A percentile compares a stretch with the other conserved stretches of the same genome.
Evolutionary conservation across 2,888 invertebrate species (phyloP).

Genomic region (Pammene aurita): DNA sequence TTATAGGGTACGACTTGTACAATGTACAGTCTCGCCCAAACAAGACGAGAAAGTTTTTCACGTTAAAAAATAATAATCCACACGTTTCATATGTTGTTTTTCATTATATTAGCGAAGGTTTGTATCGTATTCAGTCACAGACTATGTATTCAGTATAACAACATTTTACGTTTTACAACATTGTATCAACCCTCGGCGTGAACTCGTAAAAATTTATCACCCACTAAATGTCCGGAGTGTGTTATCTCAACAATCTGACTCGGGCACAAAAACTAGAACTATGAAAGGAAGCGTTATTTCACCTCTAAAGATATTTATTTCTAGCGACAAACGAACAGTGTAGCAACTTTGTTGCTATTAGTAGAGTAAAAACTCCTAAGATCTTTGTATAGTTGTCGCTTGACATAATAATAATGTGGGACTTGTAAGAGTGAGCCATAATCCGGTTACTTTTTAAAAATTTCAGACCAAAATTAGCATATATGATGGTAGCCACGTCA

Average conservation of each 20-base stretch:
- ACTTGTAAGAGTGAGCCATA: too few relatives aligned
- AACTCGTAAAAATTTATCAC: slow-evolving; percentile 59
- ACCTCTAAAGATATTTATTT: slow-evolving; percentile 21
- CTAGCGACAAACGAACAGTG: neutral
- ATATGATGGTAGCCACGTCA: too few relatives aligned
- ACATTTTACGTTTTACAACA: slow-evolving; percentile 1
- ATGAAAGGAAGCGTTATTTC: slow-evolving; percentile 24
- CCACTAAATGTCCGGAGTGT: slow-evolving; percentile 60
- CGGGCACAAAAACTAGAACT: slow-evolving; percentile 26
- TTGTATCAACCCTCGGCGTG: slow-evolving; percentile 48
- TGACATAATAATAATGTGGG: too few relatives aligned
- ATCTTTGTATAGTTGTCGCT: too few relatives aligned
- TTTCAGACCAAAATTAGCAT: too few relatives aligned
- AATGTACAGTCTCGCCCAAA: neutral
- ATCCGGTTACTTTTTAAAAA: too few relatives aligned
- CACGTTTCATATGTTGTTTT: too few relatives aligned
- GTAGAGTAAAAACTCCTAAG: neutral
- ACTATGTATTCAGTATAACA: too few relatives aligned
- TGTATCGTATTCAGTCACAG: neutral
- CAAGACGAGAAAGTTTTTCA: too few relatives aligned
- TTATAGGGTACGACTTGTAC: neutral
- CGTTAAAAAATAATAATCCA: too few relatives aligned
- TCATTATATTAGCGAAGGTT: neutral
- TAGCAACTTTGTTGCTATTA: neutral
- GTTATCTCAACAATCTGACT: slow-evolving; percentile 29